These are phyloP conservation scores for Pteromalus puparum DNA, from an alignment of 1,140 invertebrate genomes.

Conservation along the genomic window DNA sequence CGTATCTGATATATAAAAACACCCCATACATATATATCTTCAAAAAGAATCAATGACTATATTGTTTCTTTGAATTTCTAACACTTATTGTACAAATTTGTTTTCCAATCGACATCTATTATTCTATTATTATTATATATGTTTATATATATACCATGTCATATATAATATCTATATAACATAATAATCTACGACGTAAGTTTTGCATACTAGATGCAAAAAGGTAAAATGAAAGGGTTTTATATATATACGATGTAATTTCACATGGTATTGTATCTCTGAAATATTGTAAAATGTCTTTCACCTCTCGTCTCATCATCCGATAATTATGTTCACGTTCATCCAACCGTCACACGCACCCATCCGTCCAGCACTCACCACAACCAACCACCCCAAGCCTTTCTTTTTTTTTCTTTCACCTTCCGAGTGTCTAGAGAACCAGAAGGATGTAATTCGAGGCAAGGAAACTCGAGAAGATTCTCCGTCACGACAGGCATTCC, in stretches of 20 bases:
- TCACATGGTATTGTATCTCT: slow-evolving; percentile 45
- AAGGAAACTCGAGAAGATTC: slow-evolving; percentile 27
- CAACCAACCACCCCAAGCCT: not conserved
- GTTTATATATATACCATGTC: slow-evolving; percentile 40
- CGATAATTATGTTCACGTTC: slow-evolving; percentile 32
- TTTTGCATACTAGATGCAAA: slow-evolving; percentile 47
- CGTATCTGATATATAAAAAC: slow-evolving; percentile 40
- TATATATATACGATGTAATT: slow-evolving; percentile 27
- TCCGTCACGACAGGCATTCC: slow-evolving; percentile 31
- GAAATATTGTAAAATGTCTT: slow-evolving; percentile 42
- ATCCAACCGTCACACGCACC: slow-evolving; percentile 20
- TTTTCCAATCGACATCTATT: slow-evolving; percentile 44
- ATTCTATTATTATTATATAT: slow-evolving; percentile 46
- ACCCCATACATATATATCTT: slow-evolving; percentile 38
- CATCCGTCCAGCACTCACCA: slow-evolving; percentile 3
- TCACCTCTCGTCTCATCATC: slow-evolving; percentile 43
- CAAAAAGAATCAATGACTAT: slow-evolving; percentile 31
- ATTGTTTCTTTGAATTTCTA: slow-evolving; percentile 41
- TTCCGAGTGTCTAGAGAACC: slow-evolving; percentile 69
- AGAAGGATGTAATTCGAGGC: slow-evolving; percentile 45
- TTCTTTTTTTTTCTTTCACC: slow-evolving; percentile 60
- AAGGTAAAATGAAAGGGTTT: slow-evolving; percentile 28
- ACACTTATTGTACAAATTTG: slow-evolving; percentile 47
- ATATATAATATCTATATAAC: slow-evolving; percentile 43
- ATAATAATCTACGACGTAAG: slow-evolving; percentile 46